A percentile compares a stretch with the other conserved stretches of the same genome.
phyloP scores from a whole-genome alignment of 1,140 invertebrate species.

The Atta texana region DNA sequence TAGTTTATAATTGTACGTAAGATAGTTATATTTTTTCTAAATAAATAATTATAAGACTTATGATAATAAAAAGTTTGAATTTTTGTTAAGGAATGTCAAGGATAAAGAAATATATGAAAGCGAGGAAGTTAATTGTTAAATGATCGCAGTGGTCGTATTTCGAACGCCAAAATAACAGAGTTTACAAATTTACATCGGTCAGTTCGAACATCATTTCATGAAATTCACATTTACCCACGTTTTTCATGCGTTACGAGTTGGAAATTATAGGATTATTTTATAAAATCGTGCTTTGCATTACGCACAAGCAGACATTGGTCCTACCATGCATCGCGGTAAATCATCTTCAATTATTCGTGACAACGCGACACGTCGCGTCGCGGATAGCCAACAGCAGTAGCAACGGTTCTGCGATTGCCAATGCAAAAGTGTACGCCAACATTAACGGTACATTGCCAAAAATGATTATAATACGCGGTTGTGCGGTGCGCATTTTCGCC shows the following conservation, averaged over 20 bases:
- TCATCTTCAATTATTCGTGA: constrained; percentile 53
- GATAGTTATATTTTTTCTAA: neutral
- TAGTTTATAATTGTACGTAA: neutral
- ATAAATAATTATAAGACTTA: neutral
- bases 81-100: neutral
- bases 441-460: constrained; percentile 56
- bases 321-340: constrained; percentile 19
- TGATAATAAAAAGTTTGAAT: neutral
- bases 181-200: neutral
- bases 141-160: neutral
- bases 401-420: neutral
- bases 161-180: neutral
- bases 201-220: neutral
- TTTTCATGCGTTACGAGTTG: neutral
- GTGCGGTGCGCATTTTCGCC: constrained; percentile 24
- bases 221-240: neutral
- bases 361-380: constrained; percentile 38
- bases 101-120: neutral
- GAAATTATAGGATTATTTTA: constrained; percentile 10
- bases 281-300: neutral
- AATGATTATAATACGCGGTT: constrained; percentile 54
- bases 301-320: neutral
- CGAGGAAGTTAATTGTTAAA: constrained; percentile 9
- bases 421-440: constrained; percentile 27
- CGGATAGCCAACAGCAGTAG: neutral